These are phyloP conservation scores for Cyclophora punctaria DNA, from an alignment of 2,888 invertebrate genomes.

Conservation along the genomic window DNA sequence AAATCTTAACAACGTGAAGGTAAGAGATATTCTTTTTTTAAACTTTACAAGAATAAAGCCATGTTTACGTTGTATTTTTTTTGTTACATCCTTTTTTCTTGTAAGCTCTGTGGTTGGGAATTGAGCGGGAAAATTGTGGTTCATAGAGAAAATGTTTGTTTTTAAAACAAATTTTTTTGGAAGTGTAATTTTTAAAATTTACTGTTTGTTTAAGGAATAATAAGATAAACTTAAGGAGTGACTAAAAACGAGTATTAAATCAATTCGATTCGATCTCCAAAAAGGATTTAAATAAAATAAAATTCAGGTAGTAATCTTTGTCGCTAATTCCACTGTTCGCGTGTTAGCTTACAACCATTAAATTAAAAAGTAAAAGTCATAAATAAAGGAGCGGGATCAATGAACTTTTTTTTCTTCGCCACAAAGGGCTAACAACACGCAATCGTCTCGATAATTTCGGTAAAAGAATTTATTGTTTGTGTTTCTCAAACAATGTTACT, in stretches of 20 bases:
- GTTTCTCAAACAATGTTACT: no score
- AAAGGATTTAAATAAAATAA: no score
- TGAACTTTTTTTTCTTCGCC: conserved; percentile 35
- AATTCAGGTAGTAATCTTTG: conserved; percentile 4
- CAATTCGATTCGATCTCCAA: neutral
- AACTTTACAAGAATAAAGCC: no score
- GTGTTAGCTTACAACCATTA: conserved; percentile 37
- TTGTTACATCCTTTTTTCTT: no score
- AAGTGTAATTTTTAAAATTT: no score
- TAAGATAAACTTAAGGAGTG: conserved; percentile 3
- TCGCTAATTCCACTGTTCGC: conserved; percentile 34
- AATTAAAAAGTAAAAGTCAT: conserved; percentile 50
- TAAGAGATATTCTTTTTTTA: neutral
- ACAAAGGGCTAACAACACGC: conserved; percentile 27
- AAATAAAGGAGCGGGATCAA: conserved; percentile 40
- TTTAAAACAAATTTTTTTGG: no score
- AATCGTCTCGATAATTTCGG: conserved; percentile 2
- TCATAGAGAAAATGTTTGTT: no score
- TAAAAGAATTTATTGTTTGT: no score
- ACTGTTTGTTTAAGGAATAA: no score
- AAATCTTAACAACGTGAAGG: conserved; percentile 6
- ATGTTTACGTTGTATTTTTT: no score
- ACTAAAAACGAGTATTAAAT: conserved; percentile 2
- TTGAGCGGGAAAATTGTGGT: no score
- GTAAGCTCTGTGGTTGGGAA: no score